A percentile compares a stretch with the other conserved stretches of the same genome.
These are phyloP conservation scores for Narcine bancroftii DNA, from an alignment of 2,113 vertebrate species.

Conservation along the genomic window DNA sequence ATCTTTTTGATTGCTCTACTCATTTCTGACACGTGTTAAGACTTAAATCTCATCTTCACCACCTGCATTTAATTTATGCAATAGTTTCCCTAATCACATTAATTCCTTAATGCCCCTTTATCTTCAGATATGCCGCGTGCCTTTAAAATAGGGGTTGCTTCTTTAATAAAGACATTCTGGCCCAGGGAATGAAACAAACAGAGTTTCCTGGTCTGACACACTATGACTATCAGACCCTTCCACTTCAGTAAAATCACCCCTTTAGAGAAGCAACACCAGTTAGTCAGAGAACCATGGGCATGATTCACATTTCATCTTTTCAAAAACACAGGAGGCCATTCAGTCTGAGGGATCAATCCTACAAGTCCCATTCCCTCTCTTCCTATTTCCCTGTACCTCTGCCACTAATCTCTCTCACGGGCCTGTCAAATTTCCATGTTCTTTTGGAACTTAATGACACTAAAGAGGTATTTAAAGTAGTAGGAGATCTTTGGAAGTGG, in stretches of 20 bases:
- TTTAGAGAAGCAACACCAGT: neutral
- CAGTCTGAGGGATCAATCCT: neutral
- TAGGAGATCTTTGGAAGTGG: too few species aligned
- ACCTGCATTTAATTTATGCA: slow-evolving; percentile 16
- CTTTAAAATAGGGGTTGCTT: neutral
- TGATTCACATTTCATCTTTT: too few species aligned
- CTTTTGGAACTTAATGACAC: neutral
- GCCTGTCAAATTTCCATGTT: neutral
- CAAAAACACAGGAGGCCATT: neutral
- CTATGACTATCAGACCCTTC: neutral
- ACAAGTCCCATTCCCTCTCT: neutral
- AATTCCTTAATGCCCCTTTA: slow-evolving; percentile 6
- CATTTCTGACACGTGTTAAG: neutral
- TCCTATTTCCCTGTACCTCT: neutral
- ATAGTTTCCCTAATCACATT: neutral
- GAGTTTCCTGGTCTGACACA: neutral
- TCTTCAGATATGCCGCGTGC: neutral
- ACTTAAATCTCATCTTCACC: neutral
- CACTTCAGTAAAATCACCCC: neutral
- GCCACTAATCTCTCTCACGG: neutral
- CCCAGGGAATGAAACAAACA: neutral
- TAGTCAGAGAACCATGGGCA: too few species aligned
- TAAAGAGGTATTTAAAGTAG: too few species aligned
- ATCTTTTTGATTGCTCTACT: neutral
- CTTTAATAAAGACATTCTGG: neutral